Percentiles rank a stretch among this genome's conserved stretches.
Evolutionary conservation across 2,113 vertebrate genomes (phyloP).

Genomic region (Casuarius casuarius): DNA sequence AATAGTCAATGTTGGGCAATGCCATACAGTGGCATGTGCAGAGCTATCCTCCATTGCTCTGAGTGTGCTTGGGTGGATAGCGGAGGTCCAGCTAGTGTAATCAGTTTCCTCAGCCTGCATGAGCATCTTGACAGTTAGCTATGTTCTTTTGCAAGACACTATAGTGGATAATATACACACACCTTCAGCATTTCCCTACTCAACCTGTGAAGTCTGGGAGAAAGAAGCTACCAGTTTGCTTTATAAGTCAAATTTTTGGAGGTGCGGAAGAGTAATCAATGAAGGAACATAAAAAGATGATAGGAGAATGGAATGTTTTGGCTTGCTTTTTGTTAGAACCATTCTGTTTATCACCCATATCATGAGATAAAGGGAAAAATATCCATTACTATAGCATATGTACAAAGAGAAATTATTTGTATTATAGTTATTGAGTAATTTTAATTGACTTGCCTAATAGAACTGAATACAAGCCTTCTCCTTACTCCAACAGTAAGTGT

Average conservation of each 20-base stretch:
- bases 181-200: neutral
- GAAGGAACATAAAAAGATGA: slow-evolving; percentile 12
- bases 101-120: neutral
- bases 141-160: neutral
- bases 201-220: neutral
- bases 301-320: slow-evolving; percentile 33
- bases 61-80: neutral
- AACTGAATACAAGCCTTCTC: neutral
- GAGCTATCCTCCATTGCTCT: neutral
- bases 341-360: slow-evolving; percentile 15
- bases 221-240: slow-evolving; percentile 15
- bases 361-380: neutral
- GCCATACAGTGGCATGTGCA: neutral
- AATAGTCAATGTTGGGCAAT: neutral
- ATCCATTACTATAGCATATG: neutral
- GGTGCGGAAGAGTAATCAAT: neutral
- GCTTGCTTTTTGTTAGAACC: slow-evolving; percentile 48
- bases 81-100: neutral
- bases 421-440: neutral
- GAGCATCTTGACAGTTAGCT: neutral
- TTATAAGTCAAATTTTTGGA: slow-evolving; percentile 28
- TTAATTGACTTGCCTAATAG: neutral
- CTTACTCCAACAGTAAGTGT: neutral
- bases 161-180: neutral
- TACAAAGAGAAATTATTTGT: slow-evolving; percentile 7